A percentile compares a stretch with the other conserved stretches of the same genome.
Evolutionary conservation across 2,888 invertebrate genomes (phyloP).

Genomic region (Leptopterna dolabrata): DNA sequence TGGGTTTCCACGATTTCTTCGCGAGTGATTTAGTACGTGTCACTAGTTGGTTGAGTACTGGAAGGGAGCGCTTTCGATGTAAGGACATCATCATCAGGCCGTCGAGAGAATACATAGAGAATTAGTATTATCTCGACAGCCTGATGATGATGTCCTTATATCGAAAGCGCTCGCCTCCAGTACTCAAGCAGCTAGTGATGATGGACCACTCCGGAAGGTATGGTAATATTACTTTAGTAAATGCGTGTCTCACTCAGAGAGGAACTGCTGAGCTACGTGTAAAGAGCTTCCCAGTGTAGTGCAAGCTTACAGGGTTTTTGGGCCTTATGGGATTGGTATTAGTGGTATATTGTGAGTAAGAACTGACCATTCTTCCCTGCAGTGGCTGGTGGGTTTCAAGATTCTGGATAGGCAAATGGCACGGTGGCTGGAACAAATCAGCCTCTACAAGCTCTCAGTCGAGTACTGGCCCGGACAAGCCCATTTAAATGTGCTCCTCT

Average conservation of each 20-base stretch:
- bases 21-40: too few relatives aligned
- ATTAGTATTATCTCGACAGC: too few relatives aligned
- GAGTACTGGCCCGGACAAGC: slow-evolving; percentile 53
- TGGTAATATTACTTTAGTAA: slow-evolving; percentile 30
- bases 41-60: too few relatives aligned
- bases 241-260: neutral
- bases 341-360: neutral
- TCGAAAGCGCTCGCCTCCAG: too few relatives aligned
- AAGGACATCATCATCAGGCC: too few relatives aligned
- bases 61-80: too few relatives aligned
- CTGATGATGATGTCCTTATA: too few relatives aligned
- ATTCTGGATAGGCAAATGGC: slow-evolving; percentile 57
- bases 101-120: too few relatives aligned
- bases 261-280: slow-evolving; percentile 2
- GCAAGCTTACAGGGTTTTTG: neutral
- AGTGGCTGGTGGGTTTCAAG: slow-evolving; percentile 10
- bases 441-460: neutral
- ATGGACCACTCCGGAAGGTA: too few relatives aligned
- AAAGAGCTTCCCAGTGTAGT: neutral
- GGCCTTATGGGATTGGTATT: neutral
- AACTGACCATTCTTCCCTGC: slow-evolving; percentile 28
- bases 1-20: too few relatives aligned
- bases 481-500: slow-evolving; percentile 62
- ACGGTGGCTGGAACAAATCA: slow-evolving; percentile 63
- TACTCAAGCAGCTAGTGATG: too few relatives aligned